A percentile compares a stretch with the other conserved stretches of the same genome.
Evolutionary conservation across 1,140 invertebrate genomes (phyloP).

Genomic region (Hycleus cichorii): DNA sequence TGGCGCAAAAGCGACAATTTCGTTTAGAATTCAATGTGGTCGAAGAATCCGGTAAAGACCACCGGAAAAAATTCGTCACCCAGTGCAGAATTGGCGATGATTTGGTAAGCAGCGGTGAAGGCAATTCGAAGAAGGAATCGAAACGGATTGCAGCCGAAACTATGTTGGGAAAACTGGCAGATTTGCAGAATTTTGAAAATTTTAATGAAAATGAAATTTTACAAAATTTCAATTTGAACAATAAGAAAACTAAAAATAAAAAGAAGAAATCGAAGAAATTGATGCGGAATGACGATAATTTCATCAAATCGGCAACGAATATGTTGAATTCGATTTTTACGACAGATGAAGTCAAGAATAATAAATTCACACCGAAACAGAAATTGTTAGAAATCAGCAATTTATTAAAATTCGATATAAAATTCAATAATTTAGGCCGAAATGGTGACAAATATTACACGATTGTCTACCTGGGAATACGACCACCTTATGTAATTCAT

Average conservation of each 20-base stretch:
- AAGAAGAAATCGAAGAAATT: constrained; percentile 28
- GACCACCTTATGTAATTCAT: constrained; percentile 22
- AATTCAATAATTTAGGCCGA: constrained; percentile 21
- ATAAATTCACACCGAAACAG: constrained; percentile 10
- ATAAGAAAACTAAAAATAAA: constrained; percentile 25
- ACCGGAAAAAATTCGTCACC: constrained; percentile 28
- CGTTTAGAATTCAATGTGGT: constrained; percentile 27
- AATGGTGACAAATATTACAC: constrained; percentile 17
- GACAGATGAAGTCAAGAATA: constrained; percentile 8
- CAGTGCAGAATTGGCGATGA: constrained; percentile 24
- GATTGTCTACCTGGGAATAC: constrained; percentile 18
- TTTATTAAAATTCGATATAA: constrained; percentile 19
- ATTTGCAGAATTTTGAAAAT: constrained; percentile 13
- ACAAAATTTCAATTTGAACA: constrained; percentile 6
- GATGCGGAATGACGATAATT: constrained; percentile 23
- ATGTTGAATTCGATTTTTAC: constrained; percentile 17
- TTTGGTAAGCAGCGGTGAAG: constrained; percentile 21
- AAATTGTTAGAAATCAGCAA: constrained; percentile 22
- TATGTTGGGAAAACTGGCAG: constrained; percentile 23
- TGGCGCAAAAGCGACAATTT: constrained; percentile 22
- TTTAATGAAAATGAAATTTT: constrained; percentile 1
- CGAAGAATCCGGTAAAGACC: constrained; percentile 24
- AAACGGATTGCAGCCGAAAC: constrained; percentile 29
- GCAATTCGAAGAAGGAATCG: constrained; percentile 32
- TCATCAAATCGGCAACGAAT: constrained; percentile 21